phyloP scores from a whole-genome alignment of 1,140 invertebrate species.

The Gryon sp. region DNA sequence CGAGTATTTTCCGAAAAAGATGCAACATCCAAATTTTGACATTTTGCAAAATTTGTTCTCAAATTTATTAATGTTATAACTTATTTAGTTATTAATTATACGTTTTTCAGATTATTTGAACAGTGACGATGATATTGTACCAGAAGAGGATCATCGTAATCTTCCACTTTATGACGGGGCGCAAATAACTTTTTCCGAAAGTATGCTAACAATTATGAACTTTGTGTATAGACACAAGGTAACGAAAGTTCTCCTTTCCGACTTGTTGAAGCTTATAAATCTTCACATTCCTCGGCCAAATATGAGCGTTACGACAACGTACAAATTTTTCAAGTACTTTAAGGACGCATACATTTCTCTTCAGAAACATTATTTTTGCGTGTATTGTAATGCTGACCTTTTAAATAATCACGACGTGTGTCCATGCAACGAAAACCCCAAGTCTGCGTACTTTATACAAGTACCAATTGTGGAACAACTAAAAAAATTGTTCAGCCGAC shows the following conservation, averaged over 20 bases:
- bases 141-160: no score
- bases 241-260: slow-evolving; percentile 15
- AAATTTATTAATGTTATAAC: no score
- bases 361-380: slow-evolving; percentile 20
- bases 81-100: no score
- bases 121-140: slow-evolving; percentile 4
- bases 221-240: slow-evolving; percentile 30
- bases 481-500: slow-evolving; percentile 16
- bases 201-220: slow-evolving; percentile 36
- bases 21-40: no score
- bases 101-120: slow-evolving; percentile 17
- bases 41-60: no score
- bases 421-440: not conserved
- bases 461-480: slow-evolving; percentile 16
- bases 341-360: slow-evolving; percentile 1
- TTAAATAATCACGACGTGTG: not conserved
- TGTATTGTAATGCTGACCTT: not conserved
- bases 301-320: not conserved
- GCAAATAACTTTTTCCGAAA: slow-evolving; percentile 33
- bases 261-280: slow-evolving; percentile 14
- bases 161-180: slow-evolving; percentile 35
- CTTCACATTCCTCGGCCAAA: slow-evolving; percentile 10
- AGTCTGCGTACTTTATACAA: slow-evolving; percentile 17
- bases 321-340: slow-evolving; percentile 37
- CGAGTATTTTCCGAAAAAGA: no score